Conservation (phyloP, 2,888 invertebrate genomes). For the Griposia aprilina region DNA sequence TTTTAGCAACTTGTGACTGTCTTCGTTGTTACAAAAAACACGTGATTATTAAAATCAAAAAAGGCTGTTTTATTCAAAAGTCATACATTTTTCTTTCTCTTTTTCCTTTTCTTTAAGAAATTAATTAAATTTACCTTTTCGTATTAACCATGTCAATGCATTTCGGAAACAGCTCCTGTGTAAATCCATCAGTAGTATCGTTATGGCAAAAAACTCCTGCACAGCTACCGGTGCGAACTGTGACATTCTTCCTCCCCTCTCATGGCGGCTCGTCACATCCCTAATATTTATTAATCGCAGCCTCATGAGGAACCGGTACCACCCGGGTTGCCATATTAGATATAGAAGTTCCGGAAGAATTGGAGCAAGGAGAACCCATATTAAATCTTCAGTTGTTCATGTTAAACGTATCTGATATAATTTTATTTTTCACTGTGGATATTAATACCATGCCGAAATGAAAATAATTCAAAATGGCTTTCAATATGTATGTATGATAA, state of each 20-base stretch:
- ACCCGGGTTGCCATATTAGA: slow-evolving; percentile 28
- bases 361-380: neutral
- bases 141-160: neutral
- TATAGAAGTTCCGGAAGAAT: slow-evolving; percentile 44
- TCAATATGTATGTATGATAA: neutral
- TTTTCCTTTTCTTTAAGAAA: neutral
- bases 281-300: slow-evolving; percentile 66
- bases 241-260: slow-evolving; percentile 42
- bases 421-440: no score
- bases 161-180: neutral
- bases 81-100: neutral
- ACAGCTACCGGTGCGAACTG: slow-evolving; percentile 51
- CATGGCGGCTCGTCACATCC: slow-evolving; percentile 55
- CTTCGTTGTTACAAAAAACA: neutral
- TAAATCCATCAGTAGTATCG: neutral
- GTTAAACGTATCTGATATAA: neutral
- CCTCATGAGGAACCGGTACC: slow-evolving; percentile 49
- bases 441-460: no score
- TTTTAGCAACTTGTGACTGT: neutral
- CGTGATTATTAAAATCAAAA: no score
- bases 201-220: slow-evolving; percentile 32
- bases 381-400: neutral
- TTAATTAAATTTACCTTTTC: no score
- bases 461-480: neutral
- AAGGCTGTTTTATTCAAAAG: neutral